Conservation (phyloP, 2,797 vertebrate genomes). For the Glyptemys insculpta region DNA sequence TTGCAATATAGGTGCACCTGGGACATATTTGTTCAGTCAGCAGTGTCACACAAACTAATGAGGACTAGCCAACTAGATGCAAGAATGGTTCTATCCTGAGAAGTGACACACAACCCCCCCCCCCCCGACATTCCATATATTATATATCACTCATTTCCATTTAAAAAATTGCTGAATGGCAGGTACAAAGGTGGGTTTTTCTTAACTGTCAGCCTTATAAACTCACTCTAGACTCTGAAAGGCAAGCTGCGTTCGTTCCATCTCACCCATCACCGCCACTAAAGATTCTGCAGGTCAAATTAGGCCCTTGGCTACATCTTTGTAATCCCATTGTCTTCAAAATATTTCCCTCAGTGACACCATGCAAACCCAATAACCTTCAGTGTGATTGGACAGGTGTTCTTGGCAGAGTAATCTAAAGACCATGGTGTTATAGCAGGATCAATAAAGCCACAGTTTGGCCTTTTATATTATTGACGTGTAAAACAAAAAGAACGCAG, state of each 20-base stretch:
- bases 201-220: fast-evolving
- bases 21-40: slow-evolving; percentile 25
- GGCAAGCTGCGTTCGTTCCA: too few species aligned
- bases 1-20: not conserved
- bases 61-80: slow-evolving; percentile 2
- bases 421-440: fast-evolving
- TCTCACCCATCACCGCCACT: not conserved
- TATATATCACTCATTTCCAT: fast-evolving
- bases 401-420: not conserved
- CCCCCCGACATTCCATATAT: not conserved
- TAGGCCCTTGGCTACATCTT: not conserved
- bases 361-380: fast-evolving
- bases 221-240: not conserved
- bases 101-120: not conserved
- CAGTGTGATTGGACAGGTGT: not conserved
- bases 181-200: not conserved
- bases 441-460: fast-evolving
- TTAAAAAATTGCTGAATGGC: not conserved
- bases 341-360: not conserved
- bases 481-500: fast-evolving
- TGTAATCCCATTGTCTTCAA: not conserved
- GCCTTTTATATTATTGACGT: not conserved
- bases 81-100: not conserved
- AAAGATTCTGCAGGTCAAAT: not conserved
- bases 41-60: not conserved